Evolutionary conservation across 2,113 vertebrate genomes (phyloP).

Genomic region (Onychorhynchus coronatus): DNA sequence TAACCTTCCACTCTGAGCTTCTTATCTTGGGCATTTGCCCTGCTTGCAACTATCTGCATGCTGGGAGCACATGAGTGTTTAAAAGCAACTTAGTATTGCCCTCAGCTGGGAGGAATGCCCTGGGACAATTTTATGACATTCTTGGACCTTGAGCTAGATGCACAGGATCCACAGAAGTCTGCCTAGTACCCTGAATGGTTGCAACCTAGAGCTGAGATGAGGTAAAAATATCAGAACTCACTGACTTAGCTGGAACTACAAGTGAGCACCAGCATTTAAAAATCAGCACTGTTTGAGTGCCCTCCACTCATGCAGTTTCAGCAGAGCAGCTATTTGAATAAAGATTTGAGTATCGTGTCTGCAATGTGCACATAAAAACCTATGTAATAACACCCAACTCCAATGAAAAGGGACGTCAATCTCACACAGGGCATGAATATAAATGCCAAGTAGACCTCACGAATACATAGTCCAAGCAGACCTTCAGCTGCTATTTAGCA

Average conservation of each 20-base stretch:
- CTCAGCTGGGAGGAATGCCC: not conserved
- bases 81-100: not conserved
- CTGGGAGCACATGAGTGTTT: not conserved
- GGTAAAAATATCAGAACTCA: not conserved
- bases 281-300: not conserved
- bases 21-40: not conserved
- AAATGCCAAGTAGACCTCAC: not conserved
- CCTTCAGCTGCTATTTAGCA: not conserved
- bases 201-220: not conserved
- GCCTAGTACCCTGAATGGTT: not conserved
- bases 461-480: not conserved
- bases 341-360: not conserved
- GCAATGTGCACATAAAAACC: not conserved
- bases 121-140: not conserved
- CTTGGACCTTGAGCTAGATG: not conserved
- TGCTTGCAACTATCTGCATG: not conserved
- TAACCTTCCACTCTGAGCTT: not conserved
- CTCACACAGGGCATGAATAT: not conserved
- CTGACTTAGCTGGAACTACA: not conserved
- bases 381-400: not conserved
- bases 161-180: not conserved
- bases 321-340: not conserved
- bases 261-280: not conserved
- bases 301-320: not conserved
- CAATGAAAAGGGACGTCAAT: not conserved